Evolutionary conservation across 2,888 invertebrate genomes (phyloP), one percentile per base, ranked within the genome.

Genomic region (Yponomeuta malinellus): DNA sequence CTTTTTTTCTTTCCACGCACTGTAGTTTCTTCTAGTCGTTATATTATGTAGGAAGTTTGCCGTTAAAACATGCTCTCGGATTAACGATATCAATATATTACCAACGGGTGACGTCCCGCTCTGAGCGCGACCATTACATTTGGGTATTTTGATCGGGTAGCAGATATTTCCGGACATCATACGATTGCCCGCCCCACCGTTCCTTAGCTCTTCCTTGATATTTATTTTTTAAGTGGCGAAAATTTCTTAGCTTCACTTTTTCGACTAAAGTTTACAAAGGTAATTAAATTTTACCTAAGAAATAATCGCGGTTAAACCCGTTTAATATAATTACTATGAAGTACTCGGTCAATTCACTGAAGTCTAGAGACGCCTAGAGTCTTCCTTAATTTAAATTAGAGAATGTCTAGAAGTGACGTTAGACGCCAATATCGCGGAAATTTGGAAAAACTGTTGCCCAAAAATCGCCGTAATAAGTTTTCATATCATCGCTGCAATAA

Each of bases 61-160:
- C 52, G 12, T 59, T 15, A 59, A 15, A 59, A 59, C 52, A 59
- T 59, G 52, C 52, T 59, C 52, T 29, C 31, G 68, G 70, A 72
- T 72, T 70, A 72, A 68, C 72, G 72, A 72, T 72, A 70, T 70
- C 65, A 72, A 69, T 72, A 70, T 69, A 72, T 70, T 69, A 15
- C 59, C n/a, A 15, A 33, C 10, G 37, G n/a, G 71, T 69, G 71
- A 71, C 69, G 52, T 59, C 52, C 52, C 52, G 52, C 52, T 59
- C 52, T 59, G 52, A 59, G 71, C 69, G 33, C 3, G 65, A 65
- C 65, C 65, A 65, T 65, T 52, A 52, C 52, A 68, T 48, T 69
- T 37, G 33, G 63, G 23, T 63, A 69, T 69, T 69, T 63, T 69
- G 63, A 69, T 63, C 69, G 63, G 15, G 63, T n/a, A 69, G 37